Percentiles rank a stretch among this genome's conserved stretches.
Conservation (phyloP, 2,797 vertebrate genomes). For the Mormyrops boulengeri region DNA sequence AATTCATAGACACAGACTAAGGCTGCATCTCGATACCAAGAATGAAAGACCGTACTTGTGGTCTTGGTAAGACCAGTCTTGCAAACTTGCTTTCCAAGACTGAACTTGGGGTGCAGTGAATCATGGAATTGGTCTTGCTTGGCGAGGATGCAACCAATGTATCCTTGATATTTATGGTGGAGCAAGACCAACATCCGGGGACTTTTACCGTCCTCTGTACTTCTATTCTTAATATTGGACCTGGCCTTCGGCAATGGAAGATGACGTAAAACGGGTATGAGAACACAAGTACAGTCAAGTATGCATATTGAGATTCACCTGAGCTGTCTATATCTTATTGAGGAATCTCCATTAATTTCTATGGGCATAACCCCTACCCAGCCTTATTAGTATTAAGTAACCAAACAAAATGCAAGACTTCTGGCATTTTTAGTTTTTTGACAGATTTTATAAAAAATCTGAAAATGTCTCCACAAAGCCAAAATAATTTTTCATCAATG, state of each 20-base stretch:
- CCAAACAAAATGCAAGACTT: not conserved
- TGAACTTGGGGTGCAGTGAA: not conserved
- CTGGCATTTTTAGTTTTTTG: not conserved
- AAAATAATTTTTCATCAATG: not conserved
- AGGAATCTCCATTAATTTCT: not conserved
- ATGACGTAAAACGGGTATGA: not conserved
- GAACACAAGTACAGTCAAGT: not conserved
- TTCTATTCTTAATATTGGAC: not conserved
- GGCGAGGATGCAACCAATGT: not conserved
- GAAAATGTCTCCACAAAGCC: not conserved
- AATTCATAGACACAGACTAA: not conserved
- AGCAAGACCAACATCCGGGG: not conserved
- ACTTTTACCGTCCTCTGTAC: not conserved
- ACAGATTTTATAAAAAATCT: not conserved
- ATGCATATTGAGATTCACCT: not conserved
- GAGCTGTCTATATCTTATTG: not conserved
- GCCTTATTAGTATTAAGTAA: not conserved
- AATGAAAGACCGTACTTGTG: not conserved
- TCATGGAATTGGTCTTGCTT: not conserved
- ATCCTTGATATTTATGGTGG: not conserved
- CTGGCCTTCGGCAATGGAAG: not conserved
- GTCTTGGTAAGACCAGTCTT: not conserved
- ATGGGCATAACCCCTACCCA: not conserved
- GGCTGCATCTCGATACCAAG: not conserved
- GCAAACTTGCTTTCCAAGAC: not conserved